Evolutionary conservation across 1,140 invertebrate species (phyloP).

Genomic region (Homarus americanus): DNA sequence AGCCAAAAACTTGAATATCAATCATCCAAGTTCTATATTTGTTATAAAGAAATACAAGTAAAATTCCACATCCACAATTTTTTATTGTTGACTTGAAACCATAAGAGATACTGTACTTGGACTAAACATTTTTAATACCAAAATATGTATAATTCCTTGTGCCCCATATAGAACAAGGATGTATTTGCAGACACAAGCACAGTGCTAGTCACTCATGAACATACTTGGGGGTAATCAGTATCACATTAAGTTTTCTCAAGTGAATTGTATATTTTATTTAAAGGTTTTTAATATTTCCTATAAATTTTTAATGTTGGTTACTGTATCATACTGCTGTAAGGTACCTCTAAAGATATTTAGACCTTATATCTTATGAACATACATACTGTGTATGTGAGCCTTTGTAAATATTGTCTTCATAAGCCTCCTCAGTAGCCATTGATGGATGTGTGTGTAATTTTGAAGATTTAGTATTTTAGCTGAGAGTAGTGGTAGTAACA

Average conservation of each 20-base stretch:
- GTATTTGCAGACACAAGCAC: neutral
- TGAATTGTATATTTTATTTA: conserved; percentile 1
- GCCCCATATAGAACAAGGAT: too few species aligned
- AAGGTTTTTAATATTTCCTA: neutral
- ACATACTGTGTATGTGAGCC: conserved; percentile 60
- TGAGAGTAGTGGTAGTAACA: conserved; percentile 43
- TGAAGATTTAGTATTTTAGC: conserved; percentile 43
- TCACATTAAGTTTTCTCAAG: neutral
- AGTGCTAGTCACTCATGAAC: conserved; percentile 8
- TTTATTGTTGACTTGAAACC: too few species aligned
- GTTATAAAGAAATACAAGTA: too few species aligned
- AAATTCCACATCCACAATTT: too few species aligned
- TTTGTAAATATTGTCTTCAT: conserved; percentile 53
- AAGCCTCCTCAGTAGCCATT: conserved; percentile 24
- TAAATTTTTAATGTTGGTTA: conserved; percentile 8
- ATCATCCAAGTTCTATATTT: too few species aligned
- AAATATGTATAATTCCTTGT: too few species aligned
- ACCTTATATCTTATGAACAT: conserved; percentile 47
- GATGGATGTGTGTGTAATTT: conserved; percentile 15
- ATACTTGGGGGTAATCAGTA: neutral
- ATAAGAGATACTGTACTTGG: too few species aligned
- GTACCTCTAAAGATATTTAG: conserved; percentile 24
- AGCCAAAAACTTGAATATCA: too few species aligned
- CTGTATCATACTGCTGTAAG: conserved; percentile 25
- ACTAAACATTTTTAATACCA: too few species aligned